Conservation (phyloP, 1,140 invertebrate genomes). For the Arion vulgaris region DNA sequence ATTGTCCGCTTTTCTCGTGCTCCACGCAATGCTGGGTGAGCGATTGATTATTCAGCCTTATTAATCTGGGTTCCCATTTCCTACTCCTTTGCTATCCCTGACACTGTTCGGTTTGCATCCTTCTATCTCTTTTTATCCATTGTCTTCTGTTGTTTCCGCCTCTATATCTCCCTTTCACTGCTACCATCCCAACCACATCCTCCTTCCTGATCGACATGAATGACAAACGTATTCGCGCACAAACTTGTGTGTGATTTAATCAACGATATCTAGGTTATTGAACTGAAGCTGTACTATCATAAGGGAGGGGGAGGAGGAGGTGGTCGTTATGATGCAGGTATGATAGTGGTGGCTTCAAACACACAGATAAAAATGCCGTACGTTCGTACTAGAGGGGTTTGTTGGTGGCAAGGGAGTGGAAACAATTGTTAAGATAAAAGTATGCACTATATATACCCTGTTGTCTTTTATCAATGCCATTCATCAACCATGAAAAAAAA, state of each 20-base stretch:
- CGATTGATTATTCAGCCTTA: constrained; percentile 26
- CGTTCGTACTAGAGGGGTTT: too few species aligned
- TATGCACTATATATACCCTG: too few species aligned
- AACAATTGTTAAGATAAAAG: too few species aligned
- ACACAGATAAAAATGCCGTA: too few species aligned
- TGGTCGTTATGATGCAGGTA: too few species aligned
- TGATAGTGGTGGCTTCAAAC: too few species aligned
- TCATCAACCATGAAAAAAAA: too few species aligned
- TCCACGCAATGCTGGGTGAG: not conserved
- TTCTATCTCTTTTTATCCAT: not conserved
- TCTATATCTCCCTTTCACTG: not conserved
- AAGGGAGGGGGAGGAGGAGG: not conserved
- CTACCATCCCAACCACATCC: not conserved
- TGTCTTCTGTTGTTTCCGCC: not conserved
- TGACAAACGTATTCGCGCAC: not conserved
- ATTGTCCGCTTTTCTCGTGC: not conserved
- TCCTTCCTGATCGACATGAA: too few species aligned
- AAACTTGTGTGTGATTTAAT: not conserved
- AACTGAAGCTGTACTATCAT: not conserved
- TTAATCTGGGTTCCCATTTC: not conserved
- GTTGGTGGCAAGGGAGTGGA: too few species aligned
- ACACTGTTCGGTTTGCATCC: not conserved
- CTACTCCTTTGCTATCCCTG: not conserved
- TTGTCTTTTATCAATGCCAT: too few species aligned
- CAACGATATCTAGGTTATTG: not conserved